Conservation (phyloP, 2,888 invertebrate species). For the Apamea monoglypha region DNA sequence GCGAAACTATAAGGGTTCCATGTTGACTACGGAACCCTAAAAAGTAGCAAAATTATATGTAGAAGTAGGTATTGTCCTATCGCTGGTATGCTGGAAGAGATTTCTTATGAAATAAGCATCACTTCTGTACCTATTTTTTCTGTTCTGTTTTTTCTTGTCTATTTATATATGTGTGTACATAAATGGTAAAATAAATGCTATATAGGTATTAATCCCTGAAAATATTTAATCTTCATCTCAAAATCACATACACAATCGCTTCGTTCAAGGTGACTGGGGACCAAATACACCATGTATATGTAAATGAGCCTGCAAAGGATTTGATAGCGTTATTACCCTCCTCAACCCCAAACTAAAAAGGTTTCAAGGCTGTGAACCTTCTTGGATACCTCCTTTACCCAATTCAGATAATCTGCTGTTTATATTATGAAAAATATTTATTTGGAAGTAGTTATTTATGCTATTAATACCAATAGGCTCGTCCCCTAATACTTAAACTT, state of each 20-base stretch:
- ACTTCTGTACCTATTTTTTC: too few species aligned
- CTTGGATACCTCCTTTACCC: conserved; percentile 47
- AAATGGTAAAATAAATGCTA: too few species aligned
- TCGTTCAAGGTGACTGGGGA: conserved; percentile 38
- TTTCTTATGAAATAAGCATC: too few species aligned
- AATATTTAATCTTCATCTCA: background rate
- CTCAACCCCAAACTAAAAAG: conserved; percentile 64
- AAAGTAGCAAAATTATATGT: background rate
- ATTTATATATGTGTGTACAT: too few species aligned
- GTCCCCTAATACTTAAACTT: too few species aligned
- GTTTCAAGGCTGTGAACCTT: conserved; percentile 59
- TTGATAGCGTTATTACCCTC: conserved; percentile 64
- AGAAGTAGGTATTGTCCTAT: background rate
- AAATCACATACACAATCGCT: conserved; percentile 30
- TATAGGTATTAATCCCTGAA: background rate
- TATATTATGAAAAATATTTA: conserved; percentile 34
- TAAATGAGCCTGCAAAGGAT: conserved; percentile 58
- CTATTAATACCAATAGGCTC: background rate
- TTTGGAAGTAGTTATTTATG: background rate
- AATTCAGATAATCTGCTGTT: conserved; percentile 53
- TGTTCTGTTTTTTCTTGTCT: too few species aligned
- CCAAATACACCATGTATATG: conserved; percentile 60
- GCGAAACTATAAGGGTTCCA: background rate
- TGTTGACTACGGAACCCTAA: background rate
- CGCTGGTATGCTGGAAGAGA: too few species aligned